Evolutionary conservation across 2,113 vertebrate species (phyloP), one percentile per base, ranked within the genome.

Genomic region (Myrmecobius fasciatus): DNA sequence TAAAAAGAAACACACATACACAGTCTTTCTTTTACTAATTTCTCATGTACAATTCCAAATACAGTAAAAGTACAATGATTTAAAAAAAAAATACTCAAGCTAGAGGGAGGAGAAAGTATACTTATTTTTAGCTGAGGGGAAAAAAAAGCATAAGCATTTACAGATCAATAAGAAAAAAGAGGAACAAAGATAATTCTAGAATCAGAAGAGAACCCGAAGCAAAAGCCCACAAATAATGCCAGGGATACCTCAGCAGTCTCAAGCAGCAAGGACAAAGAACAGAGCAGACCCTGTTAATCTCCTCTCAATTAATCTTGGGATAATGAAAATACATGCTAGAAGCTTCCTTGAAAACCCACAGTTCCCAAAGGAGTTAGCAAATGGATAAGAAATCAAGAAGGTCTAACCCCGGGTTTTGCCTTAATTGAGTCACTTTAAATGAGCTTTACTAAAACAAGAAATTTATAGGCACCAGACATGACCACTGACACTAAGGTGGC

Each of bases 41-140:
- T 28, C 89, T 92, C 54, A 20, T 0, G 8, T 52, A 46, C 89
- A 92, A 49, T 26, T 91, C 93, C 91, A 92, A 91, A 75, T 7
- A 83, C 36, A 89, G n/a, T 31, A 28, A 28, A 89, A 88, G 48
- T 36, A 95, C 28, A 25, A 52, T 22, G 12, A 48, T 83, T 14
- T 52, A 48, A 8, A 51, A 53, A 46, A 91, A 51, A 53, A 46
- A 91, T n/a, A 54, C 28, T n/a, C 1, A 88, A 24, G 26, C 47
- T 22, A 67, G 46, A 48, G 92, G 52, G 46, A 95, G 43, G 12
- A 94, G 46, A 89, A 53, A 89, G 11, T 31, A 47, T 1, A 46
- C 31, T 93, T 89, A 49, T 89, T 90, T 96, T 94, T 52, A 94
- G 93, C 93, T 26, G 17, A 88, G 36, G 49, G 49, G n/a, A 8